A percentile compares a stretch with the other conserved stretches of the same genome.
Conservation (phyloP, 2,797 vertebrate genomes). For the Harpagifer antarcticus region DNA sequence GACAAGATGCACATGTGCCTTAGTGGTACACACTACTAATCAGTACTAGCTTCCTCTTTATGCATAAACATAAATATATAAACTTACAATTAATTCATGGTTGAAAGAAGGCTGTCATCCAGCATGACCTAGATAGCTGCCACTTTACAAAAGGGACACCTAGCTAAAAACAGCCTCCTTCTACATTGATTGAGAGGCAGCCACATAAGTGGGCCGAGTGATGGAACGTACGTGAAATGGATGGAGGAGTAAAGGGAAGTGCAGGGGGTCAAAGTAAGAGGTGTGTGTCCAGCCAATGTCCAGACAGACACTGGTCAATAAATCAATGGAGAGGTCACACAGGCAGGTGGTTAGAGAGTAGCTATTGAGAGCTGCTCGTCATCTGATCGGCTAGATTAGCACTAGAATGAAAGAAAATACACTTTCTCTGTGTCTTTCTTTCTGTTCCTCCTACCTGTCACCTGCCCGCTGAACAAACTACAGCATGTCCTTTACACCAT, state of each 20-base stretch:
- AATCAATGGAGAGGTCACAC: constrained; percentile 77
- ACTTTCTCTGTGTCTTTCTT: not conserved
- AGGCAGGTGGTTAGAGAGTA: constrained; percentile 60
- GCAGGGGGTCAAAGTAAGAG: constrained; percentile 1
- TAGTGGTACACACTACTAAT: not conserved
- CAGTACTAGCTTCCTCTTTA: not conserved
- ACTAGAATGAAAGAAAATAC: constrained; percentile 33
- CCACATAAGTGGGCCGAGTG: constrained; percentile 16
- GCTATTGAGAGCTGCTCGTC: constrained; percentile 62
- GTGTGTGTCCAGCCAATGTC: constrained; percentile 54
- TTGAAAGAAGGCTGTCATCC: not conserved
- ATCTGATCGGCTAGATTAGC: constrained; percentile 55
- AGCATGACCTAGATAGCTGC: not conserved
- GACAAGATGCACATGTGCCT: not conserved
- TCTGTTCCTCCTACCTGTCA: constrained; percentile 7
- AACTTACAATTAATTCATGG: too few relatives aligned
- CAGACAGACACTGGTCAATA: constrained; percentile 71
- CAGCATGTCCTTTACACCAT: constrained; percentile 20
- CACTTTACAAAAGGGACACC: not conserved
- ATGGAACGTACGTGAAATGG: constrained; percentile 9
- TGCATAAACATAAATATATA: not conserved
- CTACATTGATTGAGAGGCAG: constrained; percentile 6
- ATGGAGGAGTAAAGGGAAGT: constrained; percentile 6
- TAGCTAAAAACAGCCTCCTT: not conserved
- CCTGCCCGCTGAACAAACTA: constrained; percentile 4